These are phyloP conservation scores for Microplitis mediator DNA, from an alignment of 1,140 invertebrate species.

Conservation along the genomic window DNA sequence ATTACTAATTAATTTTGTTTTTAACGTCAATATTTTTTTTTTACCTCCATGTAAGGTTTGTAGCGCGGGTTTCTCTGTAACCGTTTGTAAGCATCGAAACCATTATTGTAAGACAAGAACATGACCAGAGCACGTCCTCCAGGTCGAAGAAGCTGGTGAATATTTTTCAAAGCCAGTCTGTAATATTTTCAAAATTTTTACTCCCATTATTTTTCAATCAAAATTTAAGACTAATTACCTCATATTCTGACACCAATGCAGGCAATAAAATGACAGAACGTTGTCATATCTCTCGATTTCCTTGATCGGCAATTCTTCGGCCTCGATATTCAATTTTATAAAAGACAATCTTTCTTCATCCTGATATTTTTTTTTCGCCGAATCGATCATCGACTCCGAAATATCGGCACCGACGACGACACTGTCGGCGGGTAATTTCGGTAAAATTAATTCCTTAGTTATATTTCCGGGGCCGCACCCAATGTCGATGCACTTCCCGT, in stretches of 20 bases:
- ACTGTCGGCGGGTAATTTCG: constrained; percentile 63
- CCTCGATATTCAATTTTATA: constrained; percentile 70
- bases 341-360: constrained; percentile 65
- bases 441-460: constrained; percentile 71
- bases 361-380: constrained; percentile 65
- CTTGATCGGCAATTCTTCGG: constrained; percentile 58
- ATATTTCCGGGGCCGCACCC: constrained; percentile 81
- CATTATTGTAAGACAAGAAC: constrained; percentile 73
- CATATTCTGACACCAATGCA: constrained; percentile 82
- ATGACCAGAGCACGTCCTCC: constrained; percentile 73
- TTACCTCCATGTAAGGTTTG: constrained; percentile 69
- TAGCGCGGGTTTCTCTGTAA: constrained; percentile 68
- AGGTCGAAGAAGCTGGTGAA: constrained; percentile 68
- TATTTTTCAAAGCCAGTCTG: constrained; percentile 70
- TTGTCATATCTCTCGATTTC: constrained; percentile 69
- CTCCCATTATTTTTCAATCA: not conserved
- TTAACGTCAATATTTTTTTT: not conserved
- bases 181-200: constrained; percentile 26
- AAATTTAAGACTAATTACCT: constrained; percentile 59
- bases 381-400: constrained; percentile 73
- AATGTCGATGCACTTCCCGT: constrained; percentile 69
- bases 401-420: constrained; percentile 66
- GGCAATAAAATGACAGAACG: constrained; percentile 79
- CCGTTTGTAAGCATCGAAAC: constrained; percentile 73
- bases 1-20: not conserved